Evolutionary conservation across 2,888 invertebrate genomes (phyloP), one percentile per base, ranked within the genome.

Genomic region (Polyommatus iphigenia): DNA sequence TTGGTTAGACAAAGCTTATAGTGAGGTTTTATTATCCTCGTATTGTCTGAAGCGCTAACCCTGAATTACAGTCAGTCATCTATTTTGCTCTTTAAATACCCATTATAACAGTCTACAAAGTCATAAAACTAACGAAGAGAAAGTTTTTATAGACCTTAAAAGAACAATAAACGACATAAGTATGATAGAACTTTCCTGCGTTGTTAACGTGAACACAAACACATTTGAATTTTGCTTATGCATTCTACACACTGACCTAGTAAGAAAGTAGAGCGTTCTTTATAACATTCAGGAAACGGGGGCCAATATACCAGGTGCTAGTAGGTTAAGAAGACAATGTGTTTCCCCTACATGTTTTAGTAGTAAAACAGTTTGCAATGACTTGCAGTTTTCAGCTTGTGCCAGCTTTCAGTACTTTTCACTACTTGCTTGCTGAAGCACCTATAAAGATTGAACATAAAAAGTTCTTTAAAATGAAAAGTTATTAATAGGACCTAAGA

Each of bases 371-470:
- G 73, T 78, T 73, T 73, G 57, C 24, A 32, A 78, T 82, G 82
- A 82, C 81, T 82, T 81, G 82, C 82, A 79, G 71, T 80, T 79
- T 81, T 67, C 5, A 24, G 24, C n/a, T 62, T 36, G 71, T 72
- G 24, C 71, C 57, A 57, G 71, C 46, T 62, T 24, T 73, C 59
- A 59, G 73, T 78, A 62, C 20, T 36, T 78, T 59, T 78, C 75
- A 75, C 75, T 29, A 24, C 29, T 71, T 73, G n/a, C 36, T 54
- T 20, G 59, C 32, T n/a, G 36, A 77, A 71, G 77, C 77, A 78
- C 76, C 20, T 46, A 10, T 15, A 29, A 5, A 67, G 3, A 24
- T 24, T 10, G 24, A 62, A 8, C 20, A 32, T 29, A 32, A 32
- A 29, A 32, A 5, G 15, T 29, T 1, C 2, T 29, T 29, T 15